A percentile compares a stretch with the other conserved stretches of the same genome.
These are phyloP conservation scores for Lineus longissimus DNA, from an alignment of 1,140 invertebrate species.

Conservation along the genomic window DNA sequence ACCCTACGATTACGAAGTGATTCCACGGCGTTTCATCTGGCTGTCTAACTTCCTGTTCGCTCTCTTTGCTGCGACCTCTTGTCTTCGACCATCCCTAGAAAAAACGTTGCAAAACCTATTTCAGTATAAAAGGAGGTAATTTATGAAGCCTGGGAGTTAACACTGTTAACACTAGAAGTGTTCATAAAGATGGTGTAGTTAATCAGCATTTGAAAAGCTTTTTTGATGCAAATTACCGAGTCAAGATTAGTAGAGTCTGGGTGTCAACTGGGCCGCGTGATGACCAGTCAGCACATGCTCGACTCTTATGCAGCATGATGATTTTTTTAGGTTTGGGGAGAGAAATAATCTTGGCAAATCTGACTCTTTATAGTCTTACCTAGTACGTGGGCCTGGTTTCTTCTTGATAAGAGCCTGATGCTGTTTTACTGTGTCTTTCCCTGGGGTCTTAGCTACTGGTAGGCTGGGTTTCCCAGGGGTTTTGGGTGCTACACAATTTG, in stretches of 20 bases:
- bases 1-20: conserved; percentile 11
- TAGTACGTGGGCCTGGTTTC: neutral
- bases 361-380: neutral
- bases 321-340: neutral
- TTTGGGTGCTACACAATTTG: neutral
- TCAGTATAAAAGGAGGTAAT: neutral
- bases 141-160: too few species aligned
- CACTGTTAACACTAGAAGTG: neutral
- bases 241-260: neutral
- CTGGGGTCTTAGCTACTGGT: too few species aligned
- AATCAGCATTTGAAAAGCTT: neutral
- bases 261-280: too few species aligned
- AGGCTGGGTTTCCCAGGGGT: too few species aligned
- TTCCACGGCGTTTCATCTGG: conserved; percentile 29
- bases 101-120: too few species aligned
- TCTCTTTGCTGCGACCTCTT: conserved; percentile 17
- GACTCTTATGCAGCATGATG: too few species aligned
- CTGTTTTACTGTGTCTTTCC: too few species aligned
- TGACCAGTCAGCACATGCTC: too few species aligned
- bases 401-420: neutral
- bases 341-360: neutral
- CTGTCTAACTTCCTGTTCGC: conserved; percentile 23
- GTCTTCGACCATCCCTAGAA: conserved; percentile 29
- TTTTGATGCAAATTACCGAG: neutral
- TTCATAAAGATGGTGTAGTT: neutral